Evolutionary conservation across 1,140 invertebrate species (phyloP).

Genomic region (Drosophila arizonae): DNA sequence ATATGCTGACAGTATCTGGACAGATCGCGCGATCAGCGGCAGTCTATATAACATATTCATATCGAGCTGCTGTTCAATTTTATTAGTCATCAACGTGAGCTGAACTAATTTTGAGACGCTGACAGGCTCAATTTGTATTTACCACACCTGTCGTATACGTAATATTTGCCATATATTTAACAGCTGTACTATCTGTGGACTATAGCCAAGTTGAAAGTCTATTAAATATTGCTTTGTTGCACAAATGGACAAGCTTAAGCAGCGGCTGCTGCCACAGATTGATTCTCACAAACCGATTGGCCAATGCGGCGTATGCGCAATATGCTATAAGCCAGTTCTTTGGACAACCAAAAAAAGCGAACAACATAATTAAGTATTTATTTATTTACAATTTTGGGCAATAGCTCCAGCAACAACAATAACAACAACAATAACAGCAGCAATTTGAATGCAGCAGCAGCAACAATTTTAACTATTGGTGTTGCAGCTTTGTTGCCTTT

Average conservation of each 20-base stretch:
- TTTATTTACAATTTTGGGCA: slow-evolving; percentile 81
- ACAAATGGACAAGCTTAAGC: slow-evolving; percentile 9
- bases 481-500: slow-evolving; percentile 47
- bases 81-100: slow-evolving; percentile 33
- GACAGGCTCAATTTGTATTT: slow-evolving; percentile 7
- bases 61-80: slow-evolving; percentile 12
- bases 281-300: slow-evolving; percentile 54
- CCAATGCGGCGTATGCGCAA: slow-evolving; percentile 74
- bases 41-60: background rate
- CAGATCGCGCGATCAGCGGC: slow-evolving; percentile 24
- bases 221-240: slow-evolving; percentile 8
- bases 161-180: background rate
- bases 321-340: slow-evolving; percentile 65
- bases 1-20: slow-evolving; percentile 40
- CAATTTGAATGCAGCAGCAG: slow-evolving; percentile 64
- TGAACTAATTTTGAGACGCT: slow-evolving; percentile 11
- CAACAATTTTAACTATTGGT: slow-evolving; percentile 44
- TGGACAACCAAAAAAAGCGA: slow-evolving; percentile 58
- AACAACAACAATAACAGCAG: slow-evolving; percentile 34
- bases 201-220: background rate
- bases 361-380: slow-evolving; percentile 82
- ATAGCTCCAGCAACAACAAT: slow-evolving; percentile 50
- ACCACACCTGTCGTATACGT: slow-evolving; percentile 15
- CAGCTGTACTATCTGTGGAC: no score
- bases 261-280: slow-evolving; percentile 21